phyloP scores from a whole-genome alignment of 2,113 vertebrate species.

The Myrmecobius fasciatus region DNA sequence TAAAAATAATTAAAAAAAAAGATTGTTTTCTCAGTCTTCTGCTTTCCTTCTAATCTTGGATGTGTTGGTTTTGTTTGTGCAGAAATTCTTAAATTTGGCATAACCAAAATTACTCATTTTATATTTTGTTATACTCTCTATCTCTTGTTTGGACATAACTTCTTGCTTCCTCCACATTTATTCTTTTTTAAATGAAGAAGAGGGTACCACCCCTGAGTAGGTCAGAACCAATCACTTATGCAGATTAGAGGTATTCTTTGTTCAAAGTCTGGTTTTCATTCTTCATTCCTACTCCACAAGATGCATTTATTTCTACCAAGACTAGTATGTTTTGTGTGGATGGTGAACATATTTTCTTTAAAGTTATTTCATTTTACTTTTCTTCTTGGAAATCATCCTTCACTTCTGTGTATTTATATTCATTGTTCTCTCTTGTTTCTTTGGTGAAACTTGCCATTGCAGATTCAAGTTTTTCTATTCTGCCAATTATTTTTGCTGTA shows the following conservation, averaged over 20 bases:
- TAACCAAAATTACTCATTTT: not conserved
- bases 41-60: not conserved
- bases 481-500: not conserved
- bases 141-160: not conserved
- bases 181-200: not conserved
- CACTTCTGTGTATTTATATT: not conserved
- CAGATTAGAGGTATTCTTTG: not conserved
- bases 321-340: not conserved
- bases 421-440: not conserved
- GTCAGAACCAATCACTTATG: not conserved
- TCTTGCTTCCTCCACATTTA: not conserved
- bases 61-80: not conserved
- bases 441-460: not conserved
- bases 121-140: not conserved
- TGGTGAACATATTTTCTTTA: not conserved
- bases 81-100: no score
- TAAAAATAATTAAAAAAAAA: no score
- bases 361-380: not conserved
- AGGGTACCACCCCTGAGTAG: not conserved
- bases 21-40: not conserved
- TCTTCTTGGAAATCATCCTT: not conserved
- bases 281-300: not conserved
- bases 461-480: not conserved
- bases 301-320: not conserved
- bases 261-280: not conserved